phyloP scores from a whole-genome alignment of 1,140 invertebrate genomes.

The Lasioglossum albipes region DNA sequence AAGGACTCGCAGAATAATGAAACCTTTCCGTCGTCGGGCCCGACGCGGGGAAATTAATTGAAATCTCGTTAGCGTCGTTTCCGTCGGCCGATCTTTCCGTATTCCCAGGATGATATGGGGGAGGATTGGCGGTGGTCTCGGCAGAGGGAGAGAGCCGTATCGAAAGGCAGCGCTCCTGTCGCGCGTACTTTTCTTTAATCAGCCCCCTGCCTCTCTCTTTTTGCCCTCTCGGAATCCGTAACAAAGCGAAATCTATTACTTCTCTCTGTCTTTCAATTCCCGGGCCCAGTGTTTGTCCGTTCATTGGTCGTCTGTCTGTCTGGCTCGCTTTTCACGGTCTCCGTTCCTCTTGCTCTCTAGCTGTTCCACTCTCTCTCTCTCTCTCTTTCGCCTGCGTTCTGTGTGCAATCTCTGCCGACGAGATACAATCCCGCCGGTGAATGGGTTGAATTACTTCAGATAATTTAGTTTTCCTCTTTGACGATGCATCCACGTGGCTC shows the following conservation, averaged over 20 bases:
- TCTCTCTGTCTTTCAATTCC: slow-evolving; percentile 27
- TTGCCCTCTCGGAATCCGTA: not conserved
- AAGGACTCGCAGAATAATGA: slow-evolving; percentile 2
- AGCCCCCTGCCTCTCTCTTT: not conserved
- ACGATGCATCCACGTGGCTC: not conserved
- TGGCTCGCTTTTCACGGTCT: not conserved
- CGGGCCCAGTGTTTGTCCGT: slow-evolving; percentile 23
- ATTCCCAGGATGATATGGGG: not conserved
- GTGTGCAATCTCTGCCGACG: slow-evolving; percentile 10
- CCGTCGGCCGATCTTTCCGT: not conserved
- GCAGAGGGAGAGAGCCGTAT: no score
- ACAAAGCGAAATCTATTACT: slow-evolving; percentile 36
- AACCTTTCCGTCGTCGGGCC: not conserved
- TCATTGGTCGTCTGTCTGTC: slow-evolving; percentile 5
- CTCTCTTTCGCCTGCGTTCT: not conserved
- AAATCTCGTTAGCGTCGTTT: slow-evolving; percentile 22
- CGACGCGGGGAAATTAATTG: slow-evolving; percentile 28
- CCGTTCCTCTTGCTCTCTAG: no score
- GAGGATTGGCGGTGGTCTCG: no score
- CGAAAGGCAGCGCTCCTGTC: not conserved
- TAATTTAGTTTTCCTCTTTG: slow-evolving; percentile 38
- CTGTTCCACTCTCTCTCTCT: no score
- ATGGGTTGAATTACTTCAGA: slow-evolving; percentile 18
- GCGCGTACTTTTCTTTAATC: slow-evolving; percentile 13
- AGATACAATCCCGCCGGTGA: slow-evolving; percentile 22